Base-by-base conservation (phyloP, 2,888 invertebrate species). In the Elegia similella region DNA sequence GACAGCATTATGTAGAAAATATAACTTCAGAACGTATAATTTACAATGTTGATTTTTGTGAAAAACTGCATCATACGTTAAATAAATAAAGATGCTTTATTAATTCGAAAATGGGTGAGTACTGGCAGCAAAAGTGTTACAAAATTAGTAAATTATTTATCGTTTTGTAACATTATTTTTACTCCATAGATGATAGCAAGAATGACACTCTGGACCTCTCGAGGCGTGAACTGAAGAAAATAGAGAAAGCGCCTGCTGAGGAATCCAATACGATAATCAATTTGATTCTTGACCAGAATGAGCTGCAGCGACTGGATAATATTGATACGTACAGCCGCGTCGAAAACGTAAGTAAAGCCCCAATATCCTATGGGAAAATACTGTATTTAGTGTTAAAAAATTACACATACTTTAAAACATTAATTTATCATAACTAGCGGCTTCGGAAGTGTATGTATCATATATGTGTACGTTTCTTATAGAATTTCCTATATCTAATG, bases 241-340 rank as follows among this genome's bases (percentile, higher is more conserved):
- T 97, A 73, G 93, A 94, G 80, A 95, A 95, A 88, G 95, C 95
- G 75, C 93, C 94, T 63, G 87, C 92, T 56, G 94, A 94, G 60
- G 95, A 95, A 82, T 93, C 95, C 30, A 93, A 94, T 75, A 92
- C 92, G 62, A 92, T 95, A 73, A 94, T 94, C 61, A 94, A 93
- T 68, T 91, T 97, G 68, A 94, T 96, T 68, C 92, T 96, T 55
- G 97, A 98, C 79, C 96, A 97, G 76, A 98, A 98, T 92, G 96
- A 96, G 78, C 87, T 98, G 62, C 96, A 96, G 75, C 94, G 96
- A 70, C 93, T 98, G 71, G 98, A 98, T 82, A 96, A 97, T 84
- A 94, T 98, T 67, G 97, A 97, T 72, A 94, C 95, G 30, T 97
- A 95, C 82, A 92, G 92, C 58, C 94, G 95, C 76, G 92, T 98